Percentiles rank a stretch among this genome's conserved stretches.
These are phyloP conservation scores for Battus philenor DNA, from an alignment of 1,140 invertebrate species.

Conservation along the genomic window DNA sequence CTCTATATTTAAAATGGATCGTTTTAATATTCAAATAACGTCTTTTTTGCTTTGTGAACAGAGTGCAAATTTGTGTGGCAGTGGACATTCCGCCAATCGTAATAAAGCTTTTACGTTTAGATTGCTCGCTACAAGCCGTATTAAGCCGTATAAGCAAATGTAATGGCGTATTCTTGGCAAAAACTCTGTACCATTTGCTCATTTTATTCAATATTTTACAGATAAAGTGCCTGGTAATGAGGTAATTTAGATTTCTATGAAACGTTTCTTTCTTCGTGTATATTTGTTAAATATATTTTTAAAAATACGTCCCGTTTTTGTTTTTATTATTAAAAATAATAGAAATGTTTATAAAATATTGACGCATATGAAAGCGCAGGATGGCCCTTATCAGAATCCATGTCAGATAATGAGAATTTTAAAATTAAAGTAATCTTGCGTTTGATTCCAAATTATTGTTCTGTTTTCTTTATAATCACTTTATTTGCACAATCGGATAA, in stretches of 20 bases:
- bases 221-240: slow-evolving; percentile 1
- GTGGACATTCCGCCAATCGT: slow-evolving; percentile 19
- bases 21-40: slow-evolving; percentile 8
- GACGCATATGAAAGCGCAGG: too few species aligned
- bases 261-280: too few species aligned
- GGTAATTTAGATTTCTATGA: slow-evolving; percentile 3
- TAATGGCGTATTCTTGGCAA: slow-evolving; percentile 9
- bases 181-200: not conserved
- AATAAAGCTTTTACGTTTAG: slow-evolving; percentile 28
- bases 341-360: too few species aligned
- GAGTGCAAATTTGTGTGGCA: slow-evolving; percentile 14
- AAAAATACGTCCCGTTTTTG: too few species aligned
- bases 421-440: too few species aligned
- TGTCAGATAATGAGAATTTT: too few species aligned
- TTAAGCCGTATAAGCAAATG: slow-evolving; percentile 27
- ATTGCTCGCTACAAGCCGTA: slow-evolving; percentile 28
- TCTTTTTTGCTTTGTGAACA: slow-evolving; percentile 12
- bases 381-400: too few species aligned
- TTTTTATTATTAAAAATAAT: too few species aligned
- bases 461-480: too few species aligned
- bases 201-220: slow-evolving; percentile 9
- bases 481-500: too few species aligned
- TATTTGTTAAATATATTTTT: too few species aligned
- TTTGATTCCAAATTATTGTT: too few species aligned
- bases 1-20: slow-evolving; percentile 26